These are phyloP conservation scores for Microdon myrmicae DNA, from an alignment of 2,888 invertebrate genomes.

Conservation along the genomic window DNA sequence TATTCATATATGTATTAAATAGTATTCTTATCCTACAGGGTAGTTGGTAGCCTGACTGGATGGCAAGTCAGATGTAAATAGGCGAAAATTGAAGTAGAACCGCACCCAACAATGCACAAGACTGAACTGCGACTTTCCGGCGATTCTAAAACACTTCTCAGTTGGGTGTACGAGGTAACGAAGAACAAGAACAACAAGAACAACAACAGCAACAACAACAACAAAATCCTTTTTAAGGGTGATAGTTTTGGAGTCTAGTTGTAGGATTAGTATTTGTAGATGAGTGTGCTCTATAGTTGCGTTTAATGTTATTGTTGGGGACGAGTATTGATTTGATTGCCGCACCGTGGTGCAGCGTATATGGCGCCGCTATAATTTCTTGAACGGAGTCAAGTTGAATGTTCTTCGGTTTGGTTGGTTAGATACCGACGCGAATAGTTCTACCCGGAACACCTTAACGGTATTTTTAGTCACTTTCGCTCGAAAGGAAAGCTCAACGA, in stretches of 20 bases:
- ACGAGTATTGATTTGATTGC: slow-evolving; percentile 36
- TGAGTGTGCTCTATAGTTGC: neutral
- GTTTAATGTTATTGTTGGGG: neutral
- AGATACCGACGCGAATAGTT: slow-evolving; percentile 34
- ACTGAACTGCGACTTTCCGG: slow-evolving; percentile 53
- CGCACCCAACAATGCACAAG: slow-evolving; percentile 57
- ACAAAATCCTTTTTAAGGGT: slow-evolving; percentile 34
- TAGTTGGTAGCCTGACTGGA: too few species aligned
- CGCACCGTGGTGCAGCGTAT: slow-evolving; percentile 37
- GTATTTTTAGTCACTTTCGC: slow-evolving; percentile 29
- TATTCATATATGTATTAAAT: too few species aligned
- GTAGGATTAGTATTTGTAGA: neutral
- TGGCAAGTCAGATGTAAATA: slow-evolving; percentile 24
- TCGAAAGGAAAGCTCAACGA: slow-evolving; percentile 66
- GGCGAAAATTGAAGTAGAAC: slow-evolving; percentile 51
- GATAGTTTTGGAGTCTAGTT: slow-evolving; percentile 19
- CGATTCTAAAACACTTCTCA: slow-evolving; percentile 31
- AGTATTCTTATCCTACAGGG: too few species aligned
- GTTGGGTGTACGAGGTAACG: slow-evolving; percentile 4
- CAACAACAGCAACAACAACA: too few species aligned
- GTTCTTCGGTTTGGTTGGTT: slow-evolving; percentile 19
- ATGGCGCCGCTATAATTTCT: slow-evolving; percentile 26
- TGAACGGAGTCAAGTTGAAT: slow-evolving; percentile 30
- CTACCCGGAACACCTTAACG: slow-evolving; percentile 15
- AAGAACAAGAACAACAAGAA: slow-evolving; percentile 14